Percentiles rank a stretch among this genome's conserved stretches.
These are phyloP conservation scores for Zygothrica quintamaculata DNA, from an alignment of 2,888 invertebrate species.

Conservation along the genomic window DNA sequence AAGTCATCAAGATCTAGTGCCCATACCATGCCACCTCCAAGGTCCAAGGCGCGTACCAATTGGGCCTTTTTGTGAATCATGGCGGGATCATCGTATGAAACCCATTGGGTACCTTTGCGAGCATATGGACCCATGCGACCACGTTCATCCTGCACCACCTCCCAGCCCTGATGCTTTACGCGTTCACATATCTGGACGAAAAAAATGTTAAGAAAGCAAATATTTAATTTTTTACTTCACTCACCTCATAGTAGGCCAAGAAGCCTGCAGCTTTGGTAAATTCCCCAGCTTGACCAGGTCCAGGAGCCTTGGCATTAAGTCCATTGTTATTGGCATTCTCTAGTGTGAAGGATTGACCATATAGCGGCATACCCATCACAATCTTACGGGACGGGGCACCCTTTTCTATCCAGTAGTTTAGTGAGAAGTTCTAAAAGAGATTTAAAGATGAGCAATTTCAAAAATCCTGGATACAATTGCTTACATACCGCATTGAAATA, in stretches of 20 bases:
- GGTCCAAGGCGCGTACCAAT: slow-evolving; percentile 89
- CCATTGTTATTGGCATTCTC: slow-evolving; percentile 87
- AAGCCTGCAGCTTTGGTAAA: slow-evolving; percentile 94
- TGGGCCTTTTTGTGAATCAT: slow-evolving; percentile 92
- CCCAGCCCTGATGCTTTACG: slow-evolving; percentile 91
- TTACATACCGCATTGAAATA: slow-evolving; percentile 92
- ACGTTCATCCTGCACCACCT: slow-evolving; percentile 90
- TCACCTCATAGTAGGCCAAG: slow-evolving; percentile 93
- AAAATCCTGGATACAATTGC: no score
- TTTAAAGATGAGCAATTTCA: no score
- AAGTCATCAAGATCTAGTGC: slow-evolving; percentile 95
- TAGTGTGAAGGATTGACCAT: slow-evolving; percentile 93
- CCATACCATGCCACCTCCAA: slow-evolving; percentile 96
- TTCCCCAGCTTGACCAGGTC: slow-evolving; percentile 93
- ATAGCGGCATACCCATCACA: slow-evolving; percentile 95
- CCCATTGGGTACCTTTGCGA: slow-evolving; percentile 95
- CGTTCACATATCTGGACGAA: slow-evolving; percentile 91
- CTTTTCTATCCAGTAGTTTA: slow-evolving; percentile 94
- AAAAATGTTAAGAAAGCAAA: not conserved
- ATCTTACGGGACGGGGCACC: slow-evolving; percentile 93
- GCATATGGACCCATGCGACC: slow-evolving; percentile 95
- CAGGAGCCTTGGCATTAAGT: slow-evolving; percentile 90
- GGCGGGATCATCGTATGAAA: slow-evolving; percentile 93
- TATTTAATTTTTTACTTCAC: slow-evolving; percentile 32
- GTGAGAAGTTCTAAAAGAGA: slow-evolving; percentile 89